Percentiles rank a stretch among this genome's conserved stretches.
These are phyloP conservation scores for Augiades crinisus DNA, from an alignment of 2,888 invertebrate species.

Conservation along the genomic window DNA sequence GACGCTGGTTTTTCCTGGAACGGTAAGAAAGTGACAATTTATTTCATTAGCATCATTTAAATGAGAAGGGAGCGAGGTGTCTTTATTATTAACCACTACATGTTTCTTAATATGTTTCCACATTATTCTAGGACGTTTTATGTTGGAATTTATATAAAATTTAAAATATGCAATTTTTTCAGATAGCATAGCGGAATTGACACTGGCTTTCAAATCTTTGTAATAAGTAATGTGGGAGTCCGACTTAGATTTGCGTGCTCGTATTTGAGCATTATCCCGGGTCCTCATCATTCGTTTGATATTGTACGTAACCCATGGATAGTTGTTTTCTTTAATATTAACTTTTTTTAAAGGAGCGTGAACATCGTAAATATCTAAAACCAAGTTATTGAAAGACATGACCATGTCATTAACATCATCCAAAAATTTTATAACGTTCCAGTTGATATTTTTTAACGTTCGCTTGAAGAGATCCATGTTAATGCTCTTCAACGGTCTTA, in stretches of 20 bases:
- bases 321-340: neutral
- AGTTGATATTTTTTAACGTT: neutral
- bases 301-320: conserved; percentile 19
- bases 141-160: too few species aligned
- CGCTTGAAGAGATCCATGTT: neutral
- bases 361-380: neutral
- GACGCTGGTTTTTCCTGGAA: too few species aligned
- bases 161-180: too few species aligned
- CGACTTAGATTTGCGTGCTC: neutral
- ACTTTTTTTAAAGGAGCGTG: neutral
- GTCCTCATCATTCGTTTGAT: conserved; percentile 11
- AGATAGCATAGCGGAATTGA: too few species aligned
- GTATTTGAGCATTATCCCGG: conserved; percentile 8
- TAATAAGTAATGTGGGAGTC: too few species aligned
- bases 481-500: neutral
- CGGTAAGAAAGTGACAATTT: too few species aligned
- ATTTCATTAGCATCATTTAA: too few species aligned
- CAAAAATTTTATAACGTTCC: neutral
- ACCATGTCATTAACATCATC: neutral
- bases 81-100: too few species aligned
- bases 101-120: too few species aligned
- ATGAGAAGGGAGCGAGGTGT: too few species aligned
- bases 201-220: too few species aligned
- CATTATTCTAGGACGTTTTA: too few species aligned
- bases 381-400: neutral